Evolutionary conservation across 2,113 vertebrate species (phyloP), one percentile per base, ranked within the genome.

Genomic region (Colinus virginianus): DNA sequence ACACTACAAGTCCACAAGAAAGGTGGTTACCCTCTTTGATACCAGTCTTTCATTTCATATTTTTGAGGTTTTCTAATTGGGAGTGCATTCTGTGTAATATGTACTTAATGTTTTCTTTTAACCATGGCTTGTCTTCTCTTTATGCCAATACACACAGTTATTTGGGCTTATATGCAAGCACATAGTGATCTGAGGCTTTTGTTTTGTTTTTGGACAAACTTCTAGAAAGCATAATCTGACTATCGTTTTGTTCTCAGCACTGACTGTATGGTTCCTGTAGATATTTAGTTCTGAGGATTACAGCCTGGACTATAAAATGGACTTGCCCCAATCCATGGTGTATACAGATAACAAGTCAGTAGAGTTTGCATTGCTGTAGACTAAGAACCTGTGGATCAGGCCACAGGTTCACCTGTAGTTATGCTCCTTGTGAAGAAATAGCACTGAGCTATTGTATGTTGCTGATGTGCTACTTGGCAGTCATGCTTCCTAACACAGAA

Each of bases 291-390:
- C 90, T 76, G 36, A 49, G 26, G 61, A 56, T 38, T 76, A 25
- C 0, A 0, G 11, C 56, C 43, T 90, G 51, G 55, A 79, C 56
- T n/a, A 14, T 12, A 17, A 28, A 71, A 7, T 32, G 58, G 13
- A 6, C 62, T 87, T 79, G 40, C 79, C 90, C 55, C 42, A 79
- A 46, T 30, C 69, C 21, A 23, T 30, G 8, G 0, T 8, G 5
- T 58, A 13, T 36, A 46, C 48, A 84, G 45, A 21, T 56, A 66
- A 71, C 30, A 77, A 87, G 14, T 18, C 26, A 76, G 6, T 30
- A 14, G 84, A 92, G 19, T 75, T 90, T 64, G 26, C 43, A 21
- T 59, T 68, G 15, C 58, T 68, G 0, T 45, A 70, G 36, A 19
- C 40, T n/a, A 36, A 61, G 53, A 79, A 78, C 34, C n/a, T 40